Base-by-base conservation (phyloP, 2,113 vertebrate species). In the Gobius niger region DNA sequence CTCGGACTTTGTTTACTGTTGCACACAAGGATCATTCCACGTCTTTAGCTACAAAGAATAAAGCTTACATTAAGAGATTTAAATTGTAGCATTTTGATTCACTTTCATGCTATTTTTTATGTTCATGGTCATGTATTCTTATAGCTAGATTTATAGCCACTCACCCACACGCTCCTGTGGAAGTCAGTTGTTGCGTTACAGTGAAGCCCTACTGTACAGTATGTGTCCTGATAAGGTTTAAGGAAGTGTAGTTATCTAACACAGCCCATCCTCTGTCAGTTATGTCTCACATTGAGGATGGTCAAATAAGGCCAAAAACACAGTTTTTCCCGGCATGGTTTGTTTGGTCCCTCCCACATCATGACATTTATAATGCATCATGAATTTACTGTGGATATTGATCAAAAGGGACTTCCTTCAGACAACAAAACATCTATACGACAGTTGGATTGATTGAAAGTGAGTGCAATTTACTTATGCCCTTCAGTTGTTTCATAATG, bases 191-290 rank as follows among this genome's bases (percentile, higher is more conserved):
- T 54, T 9, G 16, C 19, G 13, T 65, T 19, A 19, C 44, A 47
- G 47, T 15, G 16, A 42, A 49, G 15, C 13, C 14, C 13, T 14
- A 14, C 34, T 15, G n/a, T 73, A 14, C 60, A 52, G 78, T 9
- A 1, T 80, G n/a, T 59, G 2, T 64, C 15, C 56, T 59, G 82
- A 85, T 86, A 68, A 82, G 68, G 42, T 49, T 34, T 72, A 24
- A 85, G 89, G 89, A 91, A 89, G 82, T 78, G 56, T 86, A 0
- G 67, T 46, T 73, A 51, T 75, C 47, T 78, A 87, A 87, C 82
- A 89, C 78, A 73, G 5, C 56, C 24, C n/a, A 41, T 49, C 72
- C 60, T 65, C 57, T 59, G 12, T 75, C 66, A 81, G 76, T 57
- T 61, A 13, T 64, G 59, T n/a, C 51, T 54, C 44, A 52, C 53